Evolutionary conservation across 1,140 invertebrate genomes (phyloP), one percentile per base, ranked within the genome.

Genomic region (Cotesia chilonis): DNA sequence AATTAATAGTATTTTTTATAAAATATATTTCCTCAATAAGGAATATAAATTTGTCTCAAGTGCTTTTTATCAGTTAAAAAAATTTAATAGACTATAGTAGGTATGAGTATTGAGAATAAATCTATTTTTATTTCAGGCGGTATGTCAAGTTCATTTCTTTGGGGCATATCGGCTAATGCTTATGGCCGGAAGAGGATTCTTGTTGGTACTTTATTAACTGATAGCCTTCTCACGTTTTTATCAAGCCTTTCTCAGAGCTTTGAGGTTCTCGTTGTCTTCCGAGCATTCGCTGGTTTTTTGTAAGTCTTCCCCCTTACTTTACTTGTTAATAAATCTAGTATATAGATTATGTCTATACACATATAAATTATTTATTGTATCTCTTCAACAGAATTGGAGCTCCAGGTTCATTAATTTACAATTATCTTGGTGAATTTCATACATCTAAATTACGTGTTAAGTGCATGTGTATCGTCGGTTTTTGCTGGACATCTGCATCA

Each of bases 141-240:
- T 20, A 87, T 89, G 3, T 78, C 86, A 3, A 89, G 89, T 70
- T 87, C 89, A 2, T 85, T 89, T 72, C 83, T 92, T 68, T 92
- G 92, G 92, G 92, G 92, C 6, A 87, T 90, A 3, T 84, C 91
- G 5, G 90, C 90, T 1, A 92, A 93, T 78, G 87, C 89, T 1
- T 87, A 89, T n/a, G 92, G 92, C 1, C 86, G 92, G 41, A 85
- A 88, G 67, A 87, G 88, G 9, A 87, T 91, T 14, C 82, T 93
- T 12, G 82, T 91, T 28, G 79, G 87, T n/a, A 91, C 91, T 1
- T 81, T 93, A 36, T 78, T 91, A 0, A 76, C 90, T 2, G 92
- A 94, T 77, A 89, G 90, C 5, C 60, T 90, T 0, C 84, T 88
- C 7, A 84, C 86, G 7, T 72, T 90, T 1, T 70, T 81, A 2